Evolutionary conservation across 2,113 vertebrate genomes (phyloP).

Genomic region (Spea multiplicata): DNA sequence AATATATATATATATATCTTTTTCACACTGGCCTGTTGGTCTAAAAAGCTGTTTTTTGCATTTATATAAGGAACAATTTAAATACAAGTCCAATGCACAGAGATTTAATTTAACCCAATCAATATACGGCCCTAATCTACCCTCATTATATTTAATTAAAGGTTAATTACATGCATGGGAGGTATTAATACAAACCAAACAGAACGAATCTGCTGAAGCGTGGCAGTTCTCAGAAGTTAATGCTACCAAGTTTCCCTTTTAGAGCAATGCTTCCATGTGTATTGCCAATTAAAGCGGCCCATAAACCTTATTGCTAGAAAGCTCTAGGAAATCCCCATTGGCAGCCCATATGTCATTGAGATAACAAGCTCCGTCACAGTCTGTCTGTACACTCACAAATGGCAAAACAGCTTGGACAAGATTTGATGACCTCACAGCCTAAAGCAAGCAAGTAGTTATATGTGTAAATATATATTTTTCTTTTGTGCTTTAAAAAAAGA

Average conservation of each 20-base stretch:
- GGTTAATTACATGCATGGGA: conserved; percentile 36
- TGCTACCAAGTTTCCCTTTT: conserved; percentile 5
- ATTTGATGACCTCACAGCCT: conserved; percentile 20
- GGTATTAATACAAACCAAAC: conserved; percentile 20
- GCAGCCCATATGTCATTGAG: conserved; percentile 33
- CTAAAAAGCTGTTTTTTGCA: conserved; percentile 3
- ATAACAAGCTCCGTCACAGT: conserved; percentile 27
- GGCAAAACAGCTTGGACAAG: neutral
- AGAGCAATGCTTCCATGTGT: conserved; percentile 44
- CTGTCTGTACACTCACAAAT: conserved; percentile 13
- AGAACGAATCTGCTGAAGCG: conserved; percentile 38
- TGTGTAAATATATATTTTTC: too few relatives aligned
- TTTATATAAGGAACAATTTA: neutral
- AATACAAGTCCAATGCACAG: conserved; percentile 5
- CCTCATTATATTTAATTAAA: conserved; percentile 14
- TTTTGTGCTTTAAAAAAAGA: too few relatives aligned
- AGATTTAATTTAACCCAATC: conserved; percentile 5
- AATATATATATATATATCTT: too few relatives aligned
- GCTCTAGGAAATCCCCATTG: conserved; percentile 35
- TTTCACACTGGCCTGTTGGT: neutral
- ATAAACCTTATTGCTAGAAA: conserved; percentile 51
- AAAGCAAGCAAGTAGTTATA: neutral
- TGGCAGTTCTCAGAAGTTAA: conserved; percentile 10
- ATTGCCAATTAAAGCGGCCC: conserved; percentile 53
- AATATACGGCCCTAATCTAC: conserved; percentile 13